Conservation (phyloP, 2,113 vertebrate genomes). For the Rana temporaria region DNA sequence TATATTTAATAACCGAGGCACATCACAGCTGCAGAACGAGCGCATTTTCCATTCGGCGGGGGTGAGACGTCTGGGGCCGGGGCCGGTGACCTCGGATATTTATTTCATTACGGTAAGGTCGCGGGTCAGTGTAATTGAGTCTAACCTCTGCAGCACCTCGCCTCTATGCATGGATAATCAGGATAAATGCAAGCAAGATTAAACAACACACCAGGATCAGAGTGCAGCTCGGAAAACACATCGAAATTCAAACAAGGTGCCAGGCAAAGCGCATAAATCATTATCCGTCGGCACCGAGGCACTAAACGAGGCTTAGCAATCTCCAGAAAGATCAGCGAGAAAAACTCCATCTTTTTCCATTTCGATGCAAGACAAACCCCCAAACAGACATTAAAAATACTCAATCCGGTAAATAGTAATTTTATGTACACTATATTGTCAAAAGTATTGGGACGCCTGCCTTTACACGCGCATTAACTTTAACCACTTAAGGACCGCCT, state of each 20-base stretch:
- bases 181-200: conserved; percentile 10
- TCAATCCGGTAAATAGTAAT: no score
- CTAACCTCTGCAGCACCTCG: background rate
- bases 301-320: no score
- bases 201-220: background rate
- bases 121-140: conserved; percentile 18
- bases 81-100: background rate
- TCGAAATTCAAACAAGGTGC: background rate
- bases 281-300: no score
- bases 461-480: no score
- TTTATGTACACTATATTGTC: no score
- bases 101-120: background rate
- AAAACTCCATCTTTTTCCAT: no score
- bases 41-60: conserved; percentile 1
- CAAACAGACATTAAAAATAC: no score
- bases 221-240: background rate
- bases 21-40: background rate
- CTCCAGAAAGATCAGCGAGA: no score
- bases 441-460: no score
- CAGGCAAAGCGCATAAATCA: no score
- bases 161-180: conserved; percentile 26
- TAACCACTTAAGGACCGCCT: no score
- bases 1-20: background rate
- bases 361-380: no score
- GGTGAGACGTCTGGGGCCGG: background rate